Evolutionary conservation across 2,113 vertebrate species (phyloP), one percentile per base, ranked within the genome.

Genomic region (Lophochroa leadbeateri): DNA sequence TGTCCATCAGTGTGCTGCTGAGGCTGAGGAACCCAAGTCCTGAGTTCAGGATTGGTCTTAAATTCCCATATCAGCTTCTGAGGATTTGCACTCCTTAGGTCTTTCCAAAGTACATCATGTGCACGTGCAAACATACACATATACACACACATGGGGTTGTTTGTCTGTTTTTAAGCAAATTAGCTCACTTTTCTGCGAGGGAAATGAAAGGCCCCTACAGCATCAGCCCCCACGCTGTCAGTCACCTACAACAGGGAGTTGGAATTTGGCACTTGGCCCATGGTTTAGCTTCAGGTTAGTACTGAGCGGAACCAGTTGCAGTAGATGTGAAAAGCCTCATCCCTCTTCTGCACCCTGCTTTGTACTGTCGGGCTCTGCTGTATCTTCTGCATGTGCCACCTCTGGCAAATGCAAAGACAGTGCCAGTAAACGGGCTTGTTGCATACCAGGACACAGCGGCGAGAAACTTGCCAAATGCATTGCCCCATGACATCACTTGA

Each of bases 401-500:
- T 53, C 88, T 17, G 60, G 29, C 1, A 3, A 84, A 80, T 6
- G 17, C 44, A 90, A 85, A 37, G 29, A 27, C 13, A 28, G 37
- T 6, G 18, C 63, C 79, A 39, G 35, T 9, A 64, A 75, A 72
- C 0, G 6, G 18, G 13, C 35, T 39, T 41, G 11, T 28, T 9
- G 7, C 10, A 2, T 68, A 29, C 8, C 49, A n/a, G 52, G 49
- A 84, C 21, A 24, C 28, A 77, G 71, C 0, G 0, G 17, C 37
- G 78, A 93, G 55, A 47, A 53, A 35, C 53, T 57, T 81, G 46
- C 79, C 60, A 90, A 74, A 86, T 44, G 24, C 52, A 46, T 57
- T 71, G 41, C 35, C 77, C 18, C 15, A 6, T 74, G 60, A 80
- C 46, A 90, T 69, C 67, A 44, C 39, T 75, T 35, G 37, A 75